Evolutionary conservation across 2,888 invertebrate species (phyloP).

Genomic region (Drosophila algonquin): DNA sequence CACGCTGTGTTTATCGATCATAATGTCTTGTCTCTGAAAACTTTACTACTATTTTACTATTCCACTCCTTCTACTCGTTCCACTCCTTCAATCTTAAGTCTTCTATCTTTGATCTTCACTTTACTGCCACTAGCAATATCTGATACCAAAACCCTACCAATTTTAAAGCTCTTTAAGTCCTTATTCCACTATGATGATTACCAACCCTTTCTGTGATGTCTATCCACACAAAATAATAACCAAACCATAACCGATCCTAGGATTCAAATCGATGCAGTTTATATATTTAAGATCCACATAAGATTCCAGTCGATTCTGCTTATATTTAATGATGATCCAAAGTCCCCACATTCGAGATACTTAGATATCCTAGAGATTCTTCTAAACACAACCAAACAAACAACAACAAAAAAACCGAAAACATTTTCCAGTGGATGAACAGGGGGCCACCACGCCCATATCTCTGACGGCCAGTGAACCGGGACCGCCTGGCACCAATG

Average conservation of each 20-base stretch:
- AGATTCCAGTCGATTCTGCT: not conserved
- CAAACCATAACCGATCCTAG: not conserved
- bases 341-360: constrained; percentile 30
- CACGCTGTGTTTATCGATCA: constrained; percentile 54
- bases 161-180: constrained; percentile 21
- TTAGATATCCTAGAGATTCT: constrained; percentile 21
- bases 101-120: constrained; percentile 15
- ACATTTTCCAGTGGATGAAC: constrained; percentile 83
- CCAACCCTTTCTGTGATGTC: constrained; percentile 24
- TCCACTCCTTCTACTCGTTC: constrained; percentile 2
- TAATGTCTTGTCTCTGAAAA: constrained; percentile 30
- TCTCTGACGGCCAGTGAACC: constrained; percentile 79
- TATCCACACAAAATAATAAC: not conserved
- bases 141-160: not conserved
- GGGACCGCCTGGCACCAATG: constrained; percentile 74
- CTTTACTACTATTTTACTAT: constrained; percentile 16
- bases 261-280: not conserved
- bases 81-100: constrained; percentile 6
- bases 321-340: constrained; percentile 24
- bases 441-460: constrained; percentile 78
- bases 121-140: constrained; percentile 6
- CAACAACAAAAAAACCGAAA: constrained; percentile 11
- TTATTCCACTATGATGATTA: not conserved
- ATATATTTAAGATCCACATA: too few relatives aligned
- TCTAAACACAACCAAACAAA: constrained; percentile 8